Evolutionary conservation across 2,888 invertebrate genomes (phyloP), one percentile per base, ranked within the genome.

Genomic region (Machimus atricapillus): DNA sequence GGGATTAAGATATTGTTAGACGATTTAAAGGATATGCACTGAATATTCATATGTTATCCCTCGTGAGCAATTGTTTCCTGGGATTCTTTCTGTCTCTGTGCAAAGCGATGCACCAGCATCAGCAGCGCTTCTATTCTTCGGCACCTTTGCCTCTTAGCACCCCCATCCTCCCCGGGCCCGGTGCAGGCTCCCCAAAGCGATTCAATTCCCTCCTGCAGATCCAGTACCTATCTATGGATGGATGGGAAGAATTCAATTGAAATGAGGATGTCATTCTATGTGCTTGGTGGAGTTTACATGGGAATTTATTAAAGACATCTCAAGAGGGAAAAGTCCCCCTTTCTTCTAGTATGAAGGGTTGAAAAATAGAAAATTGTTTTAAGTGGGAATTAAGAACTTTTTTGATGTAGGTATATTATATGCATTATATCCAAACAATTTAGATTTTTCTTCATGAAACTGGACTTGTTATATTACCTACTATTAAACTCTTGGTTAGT

Each of bases 1-100:
- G 86, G 58, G 86, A 86, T 86, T 86, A 86, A 86, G 74, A 78
- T 86, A 86, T 86, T 86, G 78, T 86, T 86, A 58, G 86, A 86
- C 58, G 66, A 86, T 86, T 79, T 86, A 86, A 86, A 78, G 86
- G 77, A 86, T 66, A 66, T 86, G 52, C 77, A 86, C 52, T 56
- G 77, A 86, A 86, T 85, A 85, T 85, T 85, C 74, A 73, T 74
- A 37, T 85, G 73, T 46, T 85, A 85, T 85, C 85, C 85, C 85
- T 14, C 58, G 85, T 85, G 85, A 46, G 74, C 85, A 85, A 74
- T 85, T 85, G 74, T 73, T 82, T 82, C 58, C 19, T 66, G 56
- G 66, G 82, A 8, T 23, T 27, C 14, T 66, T 46, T 66, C 19
- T 82, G 40, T 34, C 37, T 82, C 82, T 82, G 56, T 82, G 82